Evolutionary conservation across 2,113 vertebrate species (phyloP).

Genomic region (Pantherophis guttatus): DNA sequence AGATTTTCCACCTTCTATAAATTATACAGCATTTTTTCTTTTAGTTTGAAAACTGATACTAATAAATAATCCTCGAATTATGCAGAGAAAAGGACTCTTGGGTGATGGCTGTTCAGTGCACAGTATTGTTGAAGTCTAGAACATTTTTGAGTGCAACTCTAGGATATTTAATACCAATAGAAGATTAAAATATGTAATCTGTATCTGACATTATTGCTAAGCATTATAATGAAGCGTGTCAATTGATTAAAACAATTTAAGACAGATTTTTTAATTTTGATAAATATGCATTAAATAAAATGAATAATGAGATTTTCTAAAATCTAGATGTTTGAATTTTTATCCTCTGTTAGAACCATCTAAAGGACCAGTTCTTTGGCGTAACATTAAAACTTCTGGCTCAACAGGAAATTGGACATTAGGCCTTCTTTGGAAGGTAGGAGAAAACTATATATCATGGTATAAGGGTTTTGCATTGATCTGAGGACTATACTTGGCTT

Average conservation of each 20-base stretch:
- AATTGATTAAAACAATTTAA: background rate
- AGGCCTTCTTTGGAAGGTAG: slow-evolving; percentile 86
- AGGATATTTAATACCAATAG: background rate
- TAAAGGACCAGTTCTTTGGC: slow-evolving; percentile 81
- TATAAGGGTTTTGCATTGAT: background rate
- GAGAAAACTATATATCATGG: background rate
- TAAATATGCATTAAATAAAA: background rate
- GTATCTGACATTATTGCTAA: background rate
- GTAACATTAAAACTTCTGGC: slow-evolving; percentile 51
- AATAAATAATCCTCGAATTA: background rate
- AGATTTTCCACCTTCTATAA: background rate
- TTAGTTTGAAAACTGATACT: background rate
- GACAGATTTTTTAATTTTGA: background rate
- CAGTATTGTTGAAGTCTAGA: background rate
- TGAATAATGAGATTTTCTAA: background rate
- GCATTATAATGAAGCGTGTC: background rate
- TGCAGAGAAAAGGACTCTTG: background rate
- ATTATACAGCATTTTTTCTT: background rate
- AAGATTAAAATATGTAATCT: background rate
- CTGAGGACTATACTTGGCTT: background rate
- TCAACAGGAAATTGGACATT: slow-evolving; percentile 54
- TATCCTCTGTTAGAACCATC: slow-evolving; percentile 72
- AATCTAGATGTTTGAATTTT: background rate
- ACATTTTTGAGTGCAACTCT: background rate
- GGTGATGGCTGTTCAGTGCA: background rate